These are phyloP conservation scores for Palythoa grandis DNA, from an alignment of 92 coral and sea anemone genomes.

Conservation along the genomic window DNA sequence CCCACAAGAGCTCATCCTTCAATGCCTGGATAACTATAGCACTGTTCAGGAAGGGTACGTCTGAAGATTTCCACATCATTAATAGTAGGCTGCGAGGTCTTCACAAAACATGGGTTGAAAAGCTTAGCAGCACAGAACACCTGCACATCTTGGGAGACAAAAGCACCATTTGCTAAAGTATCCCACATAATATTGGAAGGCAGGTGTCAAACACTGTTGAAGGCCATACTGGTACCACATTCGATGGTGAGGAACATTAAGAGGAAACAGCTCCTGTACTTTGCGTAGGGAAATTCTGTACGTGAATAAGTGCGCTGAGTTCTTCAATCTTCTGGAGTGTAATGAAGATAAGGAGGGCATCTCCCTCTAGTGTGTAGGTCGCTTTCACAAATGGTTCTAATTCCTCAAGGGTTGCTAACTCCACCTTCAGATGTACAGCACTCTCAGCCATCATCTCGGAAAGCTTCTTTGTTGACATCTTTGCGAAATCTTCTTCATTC, in stretches of 20 bases:
- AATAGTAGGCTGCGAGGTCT: conserved; percentile 48
- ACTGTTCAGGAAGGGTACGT: conserved; percentile 41
- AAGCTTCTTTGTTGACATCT: not conserved
- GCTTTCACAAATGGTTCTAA: conserved; percentile 13
- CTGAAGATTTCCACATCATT: not conserved
- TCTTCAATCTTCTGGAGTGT: conserved; percentile 31
- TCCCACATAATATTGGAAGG: conserved; percentile 37
- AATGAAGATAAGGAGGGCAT: conserved; percentile 12
- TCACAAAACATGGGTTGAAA: conserved; percentile 42
- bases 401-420: conserved; percentile 13
- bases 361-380: conserved; percentile 35
- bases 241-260: conserved; percentile 45
- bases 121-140: conserved; percentile 51
- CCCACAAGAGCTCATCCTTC: conserved; percentile 48
- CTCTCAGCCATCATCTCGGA: conserved; percentile 6
- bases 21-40: conserved; percentile 42
- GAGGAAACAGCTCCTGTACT: conserved; percentile 40
- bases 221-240: conserved; percentile 49
- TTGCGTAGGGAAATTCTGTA: conserved; percentile 42
- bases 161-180: too few relatives aligned
- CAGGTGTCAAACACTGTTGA: conserved; percentile 49
- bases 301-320: conserved; percentile 16
- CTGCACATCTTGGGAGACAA: not conserved
- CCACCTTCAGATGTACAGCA: conserved; percentile 5
- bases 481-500: conserved; percentile 17